Evolutionary conservation across 23 tunicate genomes (phyloP), one percentile per base, ranked within the genome.

Genomic region (Botrylloides violaceus): DNA sequence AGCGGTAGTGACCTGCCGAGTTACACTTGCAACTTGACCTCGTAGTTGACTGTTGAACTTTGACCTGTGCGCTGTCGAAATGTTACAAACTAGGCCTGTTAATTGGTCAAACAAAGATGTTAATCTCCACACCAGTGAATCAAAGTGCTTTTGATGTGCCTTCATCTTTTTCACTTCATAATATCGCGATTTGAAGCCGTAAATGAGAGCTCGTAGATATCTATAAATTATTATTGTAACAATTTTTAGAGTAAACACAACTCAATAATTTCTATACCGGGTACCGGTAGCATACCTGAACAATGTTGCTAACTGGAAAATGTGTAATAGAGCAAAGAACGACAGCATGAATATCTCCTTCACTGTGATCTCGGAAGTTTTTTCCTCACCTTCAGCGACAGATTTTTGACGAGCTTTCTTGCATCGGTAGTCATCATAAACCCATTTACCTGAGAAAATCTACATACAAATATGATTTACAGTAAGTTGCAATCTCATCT

Each of bases 361-460:
- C 5, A 58, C 26, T 58, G 23, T 9, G 26, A 28, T 23, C 3
- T 4, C 3, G 3, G 5, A 29, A 28, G 5, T 58, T 9, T 58
- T 9, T 58, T 58, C 26, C 3, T 5, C 12, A 4, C 3, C 26
- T 5, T 9, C 35, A 7, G 32, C 35, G 3, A 12, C 33, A 4
- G 3, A 4, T 63, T 63, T 60, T 33, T 71, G 6, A 4, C 74
- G 59, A 2, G 70, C 29, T 77, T 59, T 58, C 36, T 32, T 80
- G 0, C 18, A 53, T 22, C 20, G 38, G 18, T 29, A 28, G 31
- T 74, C 73, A 39, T 79, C 84, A 29, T 23, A 32, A 26, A 72
- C 84, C 84, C 84, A 85, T 73, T 72, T 72, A 12, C 61, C 3
- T 3, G 84, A 85, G 39, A 85, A 80, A 2, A 61, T 68, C 92